phyloP scores from a whole-genome alignment of 2,113 vertebrate species.

The Vicugna pacos region DNA sequence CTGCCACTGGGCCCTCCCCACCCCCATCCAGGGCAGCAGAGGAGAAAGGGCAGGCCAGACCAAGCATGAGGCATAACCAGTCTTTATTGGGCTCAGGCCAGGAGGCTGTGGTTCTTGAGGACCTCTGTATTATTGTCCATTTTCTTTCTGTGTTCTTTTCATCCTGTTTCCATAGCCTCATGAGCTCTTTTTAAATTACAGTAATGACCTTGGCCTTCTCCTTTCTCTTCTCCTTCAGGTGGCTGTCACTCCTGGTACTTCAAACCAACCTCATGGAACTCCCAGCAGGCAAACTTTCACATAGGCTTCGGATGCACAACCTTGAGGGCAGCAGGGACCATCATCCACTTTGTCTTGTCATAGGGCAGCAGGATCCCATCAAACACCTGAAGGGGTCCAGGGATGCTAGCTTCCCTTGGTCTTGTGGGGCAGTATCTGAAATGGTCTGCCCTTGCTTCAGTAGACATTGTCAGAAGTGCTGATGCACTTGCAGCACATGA shows the following conservation, averaged over 20 bases:
- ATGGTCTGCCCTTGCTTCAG: not conserved
- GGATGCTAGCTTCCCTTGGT: conserved; percentile 90
- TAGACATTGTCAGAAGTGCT: not conserved
- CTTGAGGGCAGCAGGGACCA: conserved; percentile 90
- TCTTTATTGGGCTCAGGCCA: not conserved
- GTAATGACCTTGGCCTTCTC: conserved; percentile 90
- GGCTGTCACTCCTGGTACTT: conserved; percentile 91
- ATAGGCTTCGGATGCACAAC: conserved; percentile 90
- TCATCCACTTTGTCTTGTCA: conserved; percentile 91
- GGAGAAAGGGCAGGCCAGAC: not conserved
- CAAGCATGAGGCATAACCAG: not conserved
- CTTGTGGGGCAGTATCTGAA: conserved; percentile 88
- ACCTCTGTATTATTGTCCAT: not conserved
- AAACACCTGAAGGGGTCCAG: conserved; percentile 90
- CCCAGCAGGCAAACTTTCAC: conserved; percentile 90
- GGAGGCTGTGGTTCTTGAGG: not conserved
- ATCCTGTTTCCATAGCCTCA: not conserved
- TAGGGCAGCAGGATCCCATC: conserved; percentile 91
- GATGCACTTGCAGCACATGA: not conserved
- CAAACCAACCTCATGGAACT: conserved; percentile 90
- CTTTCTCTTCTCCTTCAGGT: conserved; percentile 90
- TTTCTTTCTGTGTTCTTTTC: not conserved
- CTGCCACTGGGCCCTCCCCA: not conserved
- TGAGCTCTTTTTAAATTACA: conserved; percentile 87
- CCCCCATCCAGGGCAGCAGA: not conserved